Evolutionary conservation across 2,888 invertebrate species (phyloP).

Genomic region (Campopleginae sp.): DNA sequence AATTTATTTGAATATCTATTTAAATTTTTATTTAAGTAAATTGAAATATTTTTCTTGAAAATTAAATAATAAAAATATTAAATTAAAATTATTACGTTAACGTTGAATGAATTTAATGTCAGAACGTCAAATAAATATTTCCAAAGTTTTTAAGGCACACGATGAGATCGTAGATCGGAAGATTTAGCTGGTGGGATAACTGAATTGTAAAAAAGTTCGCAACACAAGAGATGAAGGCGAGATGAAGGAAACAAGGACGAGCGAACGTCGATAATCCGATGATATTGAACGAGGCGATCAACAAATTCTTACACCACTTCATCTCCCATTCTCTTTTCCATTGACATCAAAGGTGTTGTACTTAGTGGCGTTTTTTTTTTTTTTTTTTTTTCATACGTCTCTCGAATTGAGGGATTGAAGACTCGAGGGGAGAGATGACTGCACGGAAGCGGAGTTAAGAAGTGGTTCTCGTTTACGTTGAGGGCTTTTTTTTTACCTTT

Average conservation of each 20-base stretch:
- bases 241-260: constrained; percentile 39
- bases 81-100: too few relatives aligned
- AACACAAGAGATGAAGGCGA: constrained; percentile 37
- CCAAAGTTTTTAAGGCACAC: not conserved
- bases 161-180: not conserved
- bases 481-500: constrained; percentile 70
- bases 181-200: constrained; percentile 10
- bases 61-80: too few relatives aligned
- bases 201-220: constrained; percentile 38
- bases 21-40: too few relatives aligned
- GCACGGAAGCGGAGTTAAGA: constrained; percentile 67
- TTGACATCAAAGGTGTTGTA: constrained; percentile 71
- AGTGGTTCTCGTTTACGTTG: constrained; percentile 71
- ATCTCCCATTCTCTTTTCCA: constrained; percentile 30
- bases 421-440: constrained; percentile 37
- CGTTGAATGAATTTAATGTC: too few relatives aligned
- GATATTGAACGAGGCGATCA: constrained; percentile 58
- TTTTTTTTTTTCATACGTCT: constrained; percentile 69
- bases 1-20: too few relatives aligned
- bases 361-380: constrained; percentile 69
- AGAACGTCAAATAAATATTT: too few relatives aligned
- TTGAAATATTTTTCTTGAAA: too few relatives aligned
- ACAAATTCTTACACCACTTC: constrained; percentile 32
- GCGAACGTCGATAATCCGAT: constrained; percentile 58
- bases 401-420: constrained; percentile 40